These are phyloP conservation scores for Torymus auratus DNA, from an alignment of 2,888 invertebrate species.

Conservation along the genomic window DNA sequence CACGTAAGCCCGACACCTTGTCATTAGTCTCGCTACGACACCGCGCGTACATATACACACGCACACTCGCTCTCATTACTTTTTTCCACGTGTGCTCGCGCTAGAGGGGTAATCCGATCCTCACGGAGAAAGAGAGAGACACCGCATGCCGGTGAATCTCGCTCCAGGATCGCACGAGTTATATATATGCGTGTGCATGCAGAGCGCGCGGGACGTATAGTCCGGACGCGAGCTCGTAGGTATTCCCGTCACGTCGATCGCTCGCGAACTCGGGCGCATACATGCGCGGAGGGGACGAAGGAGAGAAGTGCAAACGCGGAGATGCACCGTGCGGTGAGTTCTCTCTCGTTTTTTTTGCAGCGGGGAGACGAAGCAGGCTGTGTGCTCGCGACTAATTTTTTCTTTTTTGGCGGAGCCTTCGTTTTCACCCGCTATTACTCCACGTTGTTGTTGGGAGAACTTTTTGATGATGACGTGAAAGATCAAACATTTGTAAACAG, in stretches of 20 bases:
- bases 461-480: no score
- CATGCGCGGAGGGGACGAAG: conserved; percentile 22
- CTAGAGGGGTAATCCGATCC: conserved; percentile 37
- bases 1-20: conserved; percentile 53
- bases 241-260: conserved; percentile 45
- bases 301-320: conserved; percentile 42
- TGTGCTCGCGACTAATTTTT: no score
- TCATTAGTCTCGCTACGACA: conserved; percentile 49
- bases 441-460: no score
- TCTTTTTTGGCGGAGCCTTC: no score
- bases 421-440: no score
- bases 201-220: neutral
- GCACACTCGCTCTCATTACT: neutral
- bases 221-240: neutral
- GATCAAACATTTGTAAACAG: no score
- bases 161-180: neutral
- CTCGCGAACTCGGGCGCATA: no score
- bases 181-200: neutral
- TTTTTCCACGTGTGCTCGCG: neutral
- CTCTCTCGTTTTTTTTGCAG: no score
- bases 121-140: no score
- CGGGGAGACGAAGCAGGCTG: no score
- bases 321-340: neutral
- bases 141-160: no score
- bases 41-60: neutral